Percentiles rank a stretch among this genome's conserved stretches.
phyloP scores from a whole-genome alignment of 2,113 vertebrate species.

The Limanda limanda region DNA sequence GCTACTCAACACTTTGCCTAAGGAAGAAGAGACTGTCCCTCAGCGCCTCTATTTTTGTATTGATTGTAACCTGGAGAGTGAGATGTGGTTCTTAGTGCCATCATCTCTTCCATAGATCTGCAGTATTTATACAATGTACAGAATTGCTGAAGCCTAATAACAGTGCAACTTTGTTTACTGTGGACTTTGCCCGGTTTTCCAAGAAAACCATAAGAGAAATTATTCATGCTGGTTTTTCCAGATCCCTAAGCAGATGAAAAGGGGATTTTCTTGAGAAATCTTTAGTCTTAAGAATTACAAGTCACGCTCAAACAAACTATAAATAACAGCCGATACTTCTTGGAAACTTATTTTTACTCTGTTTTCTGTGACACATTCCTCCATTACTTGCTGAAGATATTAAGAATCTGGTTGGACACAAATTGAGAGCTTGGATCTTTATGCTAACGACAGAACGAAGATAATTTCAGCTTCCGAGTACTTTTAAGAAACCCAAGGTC shows the following conservation, averaged over 20 bases:
- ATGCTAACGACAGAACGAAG: not conserved
- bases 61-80: not conserved
- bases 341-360: conserved; percentile 3
- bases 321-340: not conserved
- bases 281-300: not conserved
- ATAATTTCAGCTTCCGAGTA: not conserved
- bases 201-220: not conserved
- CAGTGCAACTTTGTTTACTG: not conserved
- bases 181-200: not conserved
- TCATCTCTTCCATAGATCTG: conserved; percentile 2
- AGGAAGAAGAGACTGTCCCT: not conserved
- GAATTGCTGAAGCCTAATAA: not conserved
- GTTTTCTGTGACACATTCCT: not conserved
- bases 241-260: not conserved
- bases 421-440: not conserved
- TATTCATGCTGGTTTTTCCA: not conserved
- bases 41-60: not conserved
- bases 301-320: not conserved
- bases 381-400: not conserved
- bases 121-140: not conserved
- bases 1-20: no score
- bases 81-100: not conserved
- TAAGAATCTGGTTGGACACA: not conserved
- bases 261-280: not conserved
- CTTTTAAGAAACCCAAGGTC: not conserved